Evolutionary conservation across 1,140 invertebrate species (phyloP).

Genomic region (Cotesia typhae): DNA sequence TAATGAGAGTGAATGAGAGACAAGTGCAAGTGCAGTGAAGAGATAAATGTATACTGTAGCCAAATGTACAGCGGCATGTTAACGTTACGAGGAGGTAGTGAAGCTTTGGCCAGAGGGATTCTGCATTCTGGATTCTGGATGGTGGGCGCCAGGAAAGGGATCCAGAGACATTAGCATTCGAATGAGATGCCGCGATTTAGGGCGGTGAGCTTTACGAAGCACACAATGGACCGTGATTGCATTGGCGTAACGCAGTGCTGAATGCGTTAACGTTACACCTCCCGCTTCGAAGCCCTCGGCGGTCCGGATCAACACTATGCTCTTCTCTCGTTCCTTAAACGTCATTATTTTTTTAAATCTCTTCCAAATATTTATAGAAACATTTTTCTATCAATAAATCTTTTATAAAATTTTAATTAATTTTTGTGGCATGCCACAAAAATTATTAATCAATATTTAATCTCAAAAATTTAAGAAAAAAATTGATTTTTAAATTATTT

Average conservation of each 20-base stretch:
- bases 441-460: no score
- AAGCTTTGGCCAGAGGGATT: background rate
- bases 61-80: constrained; percentile 18
- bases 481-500: no score
- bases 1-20: constrained; percentile 10
- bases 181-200: constrained; percentile 49
- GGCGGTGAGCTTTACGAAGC: constrained; percentile 28
- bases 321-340: no score
- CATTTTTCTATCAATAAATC: no score
- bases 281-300: background rate
- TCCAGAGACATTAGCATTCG: constrained; percentile 49
- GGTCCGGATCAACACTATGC: no score
- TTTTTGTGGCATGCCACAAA: no score
- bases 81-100: background rate
- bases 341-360: no score
- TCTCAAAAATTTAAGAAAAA: no score
- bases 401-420: no score
- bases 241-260: constrained; percentile 48
- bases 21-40: background rate
- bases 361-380: no score
- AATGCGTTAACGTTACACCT: constrained; percentile 41
- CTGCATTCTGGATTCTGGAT: background rate
- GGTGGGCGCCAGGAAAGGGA: constrained; percentile 20
- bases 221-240: constrained; percentile 52
- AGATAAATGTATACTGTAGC: constrained; percentile 3